These are phyloP conservation scores for Rhegmatorhina hoffmannsi DNA, from an alignment of 2,113 vertebrate genomes.

Conservation along the genomic window DNA sequence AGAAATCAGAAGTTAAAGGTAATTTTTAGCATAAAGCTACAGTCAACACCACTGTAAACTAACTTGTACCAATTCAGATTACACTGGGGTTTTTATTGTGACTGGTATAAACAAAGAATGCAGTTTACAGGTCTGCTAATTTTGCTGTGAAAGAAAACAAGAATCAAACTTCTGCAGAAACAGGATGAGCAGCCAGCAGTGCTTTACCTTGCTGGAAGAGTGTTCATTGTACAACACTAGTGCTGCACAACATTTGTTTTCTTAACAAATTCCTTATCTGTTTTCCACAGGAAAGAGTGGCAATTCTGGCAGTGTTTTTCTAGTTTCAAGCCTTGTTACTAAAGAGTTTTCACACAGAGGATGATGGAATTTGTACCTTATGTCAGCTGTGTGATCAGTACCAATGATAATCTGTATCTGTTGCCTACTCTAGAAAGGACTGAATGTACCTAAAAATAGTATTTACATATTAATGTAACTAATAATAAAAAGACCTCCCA, in stretches of 20 bases:
- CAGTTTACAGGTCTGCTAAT: neutral
- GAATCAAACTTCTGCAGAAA: neutral
- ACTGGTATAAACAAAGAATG: neutral
- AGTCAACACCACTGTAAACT: neutral
- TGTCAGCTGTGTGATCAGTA: neutral
- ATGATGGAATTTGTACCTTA: neutral
- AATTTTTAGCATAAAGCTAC: neutral
- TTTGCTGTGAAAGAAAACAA: neutral
- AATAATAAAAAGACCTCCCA: neutral
- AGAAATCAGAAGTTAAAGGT: neutral
- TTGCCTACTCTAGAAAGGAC: neutral
- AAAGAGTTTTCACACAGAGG: neutral
- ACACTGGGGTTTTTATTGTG: neutral
- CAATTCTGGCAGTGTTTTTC: neutral
- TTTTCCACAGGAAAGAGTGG: neutral
- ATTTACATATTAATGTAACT: neutral
- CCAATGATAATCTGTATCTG: neutral
- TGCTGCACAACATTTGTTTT: neutral
- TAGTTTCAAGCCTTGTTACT: neutral
- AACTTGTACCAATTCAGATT: neutral
- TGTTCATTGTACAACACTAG: neutral
- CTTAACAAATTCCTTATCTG: neutral
- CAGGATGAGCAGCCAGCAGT: neutral
- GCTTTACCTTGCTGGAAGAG: neutral
- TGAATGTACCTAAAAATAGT: neutral